Evolutionary conservation across 2,888 invertebrate species (phyloP), one percentile per base, ranked within the genome.

Genomic region (Leucoma salicis): DNA sequence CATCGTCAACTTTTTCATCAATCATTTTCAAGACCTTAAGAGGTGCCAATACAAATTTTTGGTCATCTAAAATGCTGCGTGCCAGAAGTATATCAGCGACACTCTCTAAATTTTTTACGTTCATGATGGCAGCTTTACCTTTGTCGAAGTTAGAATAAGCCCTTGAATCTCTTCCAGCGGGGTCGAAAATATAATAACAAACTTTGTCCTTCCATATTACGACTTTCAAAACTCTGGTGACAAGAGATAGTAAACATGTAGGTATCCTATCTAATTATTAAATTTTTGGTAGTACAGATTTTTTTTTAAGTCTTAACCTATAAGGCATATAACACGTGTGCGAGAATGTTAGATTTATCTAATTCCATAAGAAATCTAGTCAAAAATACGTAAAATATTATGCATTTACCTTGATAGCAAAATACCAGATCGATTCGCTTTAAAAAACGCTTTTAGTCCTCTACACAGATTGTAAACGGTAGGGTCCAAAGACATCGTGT

Each of bases 111-210:
- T 91, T 90, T 59, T 90, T 88, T 2, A 92, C 89, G 50, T 91
- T 90, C 0, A 91, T 86, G 35, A 93, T 80, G 4, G 92, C 87
- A 1, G 93, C 90, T 25, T 80, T 83, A 0, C 93, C 93, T 1
- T 58, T 71, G 1, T 79, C 62, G 21, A 75, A 87, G 50, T 91
- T 90, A 1, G 90, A 82, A 51, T 77, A 90, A 0, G 91, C 84
- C 54, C 88, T 85, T 0, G 87, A 78, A 33, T 90, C 90, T 56
- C 92, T 78, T 1, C 92, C 91, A 12, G 85, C 91, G 0, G 93
- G 91, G 68, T 94, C 94, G 59, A 93, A 94, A 52, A 94, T 87
- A 47, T 92, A 93, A 64, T 80, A 93, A 47, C 90, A 86, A 34
- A 91, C 82, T 34, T 81, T 90, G 54, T 91, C 91, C 50, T 91